Percentiles rank a stretch among this genome's conserved stretches.
Evolutionary conservation across 2,797 vertebrate genomes (phyloP).

Genomic region (Bovichtus variegatus): DNA sequence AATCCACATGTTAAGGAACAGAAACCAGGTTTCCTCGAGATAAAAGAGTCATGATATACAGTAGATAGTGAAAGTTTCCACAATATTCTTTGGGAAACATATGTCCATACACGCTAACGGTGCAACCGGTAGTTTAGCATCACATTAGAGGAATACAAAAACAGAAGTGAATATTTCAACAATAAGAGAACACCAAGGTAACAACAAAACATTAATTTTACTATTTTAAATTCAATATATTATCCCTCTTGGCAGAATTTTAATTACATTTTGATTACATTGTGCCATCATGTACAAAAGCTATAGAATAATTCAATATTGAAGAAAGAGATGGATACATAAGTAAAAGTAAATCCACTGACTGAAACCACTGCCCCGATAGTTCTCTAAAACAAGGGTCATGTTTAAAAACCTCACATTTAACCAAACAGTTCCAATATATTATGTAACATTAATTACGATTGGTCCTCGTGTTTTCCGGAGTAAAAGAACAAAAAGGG

Average conservation of each 20-base stretch:
- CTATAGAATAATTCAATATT: constrained; percentile 52
- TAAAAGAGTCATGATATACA: constrained; percentile 48
- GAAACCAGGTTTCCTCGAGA: constrained; percentile 6
- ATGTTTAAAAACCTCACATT: constrained; percentile 3
- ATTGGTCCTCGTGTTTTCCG: neutral
- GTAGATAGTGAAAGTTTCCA: constrained; percentile 11
- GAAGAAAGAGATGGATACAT: constrained; percentile 46
- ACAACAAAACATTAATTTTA: constrained; percentile 61
- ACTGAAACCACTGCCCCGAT: constrained; percentile 21
- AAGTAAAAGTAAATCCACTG: constrained; percentile 27
- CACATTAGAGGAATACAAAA: constrained; percentile 59
- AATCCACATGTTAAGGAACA: constrained; percentile 2
- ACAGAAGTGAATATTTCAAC: constrained; percentile 50
- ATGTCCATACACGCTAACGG: constrained; percentile 36
- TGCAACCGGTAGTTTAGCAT: constrained; percentile 33
- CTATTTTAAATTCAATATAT: constrained; percentile 56
- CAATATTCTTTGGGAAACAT: constrained; percentile 29
- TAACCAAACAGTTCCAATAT: constrained; percentile 4
- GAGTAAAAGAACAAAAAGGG: too few species aligned
- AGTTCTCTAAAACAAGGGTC: constrained; percentile 10
- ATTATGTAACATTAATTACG: neutral
- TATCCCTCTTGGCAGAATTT: constrained; percentile 40
- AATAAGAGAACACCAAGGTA: constrained; percentile 58
- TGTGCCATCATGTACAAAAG: constrained; percentile 67
- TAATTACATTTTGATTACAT: constrained; percentile 52